phyloP scores from a whole-genome alignment of 2,888 invertebrate genomes.

The Parnassius apollo region DNA sequence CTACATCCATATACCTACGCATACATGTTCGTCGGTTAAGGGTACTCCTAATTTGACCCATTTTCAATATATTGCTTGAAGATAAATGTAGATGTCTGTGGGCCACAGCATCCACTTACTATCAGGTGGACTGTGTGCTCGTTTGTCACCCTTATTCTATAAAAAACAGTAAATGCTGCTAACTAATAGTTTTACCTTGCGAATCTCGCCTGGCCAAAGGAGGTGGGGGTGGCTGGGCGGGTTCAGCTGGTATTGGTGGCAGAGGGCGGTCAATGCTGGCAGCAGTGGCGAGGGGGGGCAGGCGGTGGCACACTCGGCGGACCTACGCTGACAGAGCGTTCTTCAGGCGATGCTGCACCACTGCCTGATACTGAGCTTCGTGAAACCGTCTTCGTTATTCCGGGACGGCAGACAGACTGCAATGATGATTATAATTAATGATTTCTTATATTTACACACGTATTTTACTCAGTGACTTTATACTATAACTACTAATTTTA shows the following conservation, averaged over 20 bases:
- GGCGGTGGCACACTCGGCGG: constrained; percentile 68
- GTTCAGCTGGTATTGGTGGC: constrained; percentile 83
- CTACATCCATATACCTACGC: no score
- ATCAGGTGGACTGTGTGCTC: no score
- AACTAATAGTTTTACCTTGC: constrained; percentile 75
- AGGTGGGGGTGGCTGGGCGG: constrained; percentile 71
- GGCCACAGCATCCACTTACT: no score
- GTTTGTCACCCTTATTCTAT: no score
- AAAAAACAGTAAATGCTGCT: no score
- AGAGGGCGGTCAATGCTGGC: constrained; percentile 79
- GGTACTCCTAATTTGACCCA: no score
- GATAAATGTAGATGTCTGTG: no score
- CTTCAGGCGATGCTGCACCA: constrained; percentile 73
- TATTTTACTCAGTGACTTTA: no score
- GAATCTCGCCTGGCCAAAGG: constrained; percentile 84
- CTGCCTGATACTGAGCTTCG: constrained; percentile 76
- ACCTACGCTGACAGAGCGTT: constrained; percentile 52
- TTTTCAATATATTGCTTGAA: no score
- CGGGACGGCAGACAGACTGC: constrained; percentile 72
- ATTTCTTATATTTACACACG: no score
- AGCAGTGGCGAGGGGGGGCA: constrained; percentile 64
- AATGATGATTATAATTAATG: constrained; percentile 22
- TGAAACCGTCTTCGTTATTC: constrained; percentile 66
- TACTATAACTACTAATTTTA: no score
- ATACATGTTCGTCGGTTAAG: no score